Percentiles rank a stretch among this genome's conserved stretches.
Conservation (phyloP, 2,797 vertebrate genomes). For the Lutjanus argentimaculatus region DNA sequence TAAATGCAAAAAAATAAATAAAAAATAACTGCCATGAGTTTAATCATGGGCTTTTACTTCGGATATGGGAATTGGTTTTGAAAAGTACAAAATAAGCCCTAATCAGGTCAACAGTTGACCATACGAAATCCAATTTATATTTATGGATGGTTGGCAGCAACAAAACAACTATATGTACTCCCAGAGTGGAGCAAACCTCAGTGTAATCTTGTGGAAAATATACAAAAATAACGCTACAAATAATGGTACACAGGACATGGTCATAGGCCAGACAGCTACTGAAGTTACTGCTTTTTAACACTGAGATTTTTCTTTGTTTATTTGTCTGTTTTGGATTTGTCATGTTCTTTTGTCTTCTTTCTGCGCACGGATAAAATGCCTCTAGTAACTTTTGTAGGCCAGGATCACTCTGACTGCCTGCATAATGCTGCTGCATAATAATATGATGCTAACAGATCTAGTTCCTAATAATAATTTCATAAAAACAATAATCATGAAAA, state of each 20-base stretch:
- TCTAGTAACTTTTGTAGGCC: constrained; percentile 4
- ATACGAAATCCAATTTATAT: constrained; percentile 45
- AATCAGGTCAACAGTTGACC: constrained; percentile 48
- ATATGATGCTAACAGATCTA: constrained; percentile 4
- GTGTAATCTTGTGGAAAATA: constrained; percentile 36
- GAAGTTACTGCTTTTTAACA: constrained; percentile 11
- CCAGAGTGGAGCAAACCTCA: constrained; percentile 20
- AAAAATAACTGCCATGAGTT: constrained; percentile 26
- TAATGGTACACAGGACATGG: constrained; percentile 1
- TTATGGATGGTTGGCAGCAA: constrained; percentile 30
- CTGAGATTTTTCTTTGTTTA: not conserved
- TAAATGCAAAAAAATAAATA: constrained; percentile 12
- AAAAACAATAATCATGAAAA: constrained; percentile 14
- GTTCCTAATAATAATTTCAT: constrained; percentile 17
- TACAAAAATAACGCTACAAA: constrained; percentile 8
- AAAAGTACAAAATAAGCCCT: constrained; percentile 44
- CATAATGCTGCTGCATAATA: constrained; percentile 36
- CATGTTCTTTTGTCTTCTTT: not conserved
- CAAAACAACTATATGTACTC: constrained; percentile 1
- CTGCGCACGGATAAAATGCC: not conserved
- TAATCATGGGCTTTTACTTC: constrained; percentile 35
- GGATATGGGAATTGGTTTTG: constrained; percentile 26
- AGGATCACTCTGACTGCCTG: constrained; percentile 41
- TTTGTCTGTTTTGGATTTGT: not conserved
- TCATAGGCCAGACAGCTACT: constrained; percentile 14